Conservation (phyloP, 2,888 invertebrate genomes). For the Pediacus dermestoides region DNA sequence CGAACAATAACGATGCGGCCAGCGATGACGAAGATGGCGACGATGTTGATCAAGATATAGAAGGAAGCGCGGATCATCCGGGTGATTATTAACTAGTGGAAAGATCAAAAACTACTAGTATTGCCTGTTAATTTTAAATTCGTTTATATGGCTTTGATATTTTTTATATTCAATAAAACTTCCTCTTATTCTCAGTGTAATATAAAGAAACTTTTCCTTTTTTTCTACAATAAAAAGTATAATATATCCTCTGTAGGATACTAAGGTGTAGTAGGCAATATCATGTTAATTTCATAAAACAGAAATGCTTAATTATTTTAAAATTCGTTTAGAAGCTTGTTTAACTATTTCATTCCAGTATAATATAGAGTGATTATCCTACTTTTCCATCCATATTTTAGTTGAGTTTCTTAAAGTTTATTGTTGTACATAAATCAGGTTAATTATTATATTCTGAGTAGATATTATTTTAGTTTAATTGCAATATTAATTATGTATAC, state of each 20-base stretch:
- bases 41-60: slow-evolving; percentile 65
- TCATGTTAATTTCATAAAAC: slow-evolving; percentile 33
- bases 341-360: slow-evolving; percentile 18
- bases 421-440: slow-evolving; percentile 37
- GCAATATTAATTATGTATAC: too few species aligned
- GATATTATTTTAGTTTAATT: slow-evolving; percentile 20
- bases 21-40: slow-evolving; percentile 72
- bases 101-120: slow-evolving; percentile 19
- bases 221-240: too few species aligned
- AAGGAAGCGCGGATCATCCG: slow-evolving; percentile 75
- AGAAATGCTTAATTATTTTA: slow-evolving; percentile 33
- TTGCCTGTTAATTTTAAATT: slow-evolving; percentile 30
- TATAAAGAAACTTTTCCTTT: slow-evolving; percentile 14
- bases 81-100: slow-evolving; percentile 61
- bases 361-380: too few species aligned
- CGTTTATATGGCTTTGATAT: slow-evolving; percentile 29
- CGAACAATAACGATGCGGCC: slow-evolving; percentile 54
- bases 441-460: too few species aligned
- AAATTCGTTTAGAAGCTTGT: slow-evolving; percentile 26
- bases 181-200: slow-evolving; percentile 24
- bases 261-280: slow-evolving; percentile 44
- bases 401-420: slow-evolving; percentile 37
- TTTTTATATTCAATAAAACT: slow-evolving; percentile 27
- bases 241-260: slow-evolving; percentile 27
- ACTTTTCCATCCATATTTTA: slow-evolving; percentile 17